Percentiles rank a stretch among this genome's conserved stretches.
Conservation (phyloP, 2,888 invertebrate species). For the Drosophila emarginata region DNA sequence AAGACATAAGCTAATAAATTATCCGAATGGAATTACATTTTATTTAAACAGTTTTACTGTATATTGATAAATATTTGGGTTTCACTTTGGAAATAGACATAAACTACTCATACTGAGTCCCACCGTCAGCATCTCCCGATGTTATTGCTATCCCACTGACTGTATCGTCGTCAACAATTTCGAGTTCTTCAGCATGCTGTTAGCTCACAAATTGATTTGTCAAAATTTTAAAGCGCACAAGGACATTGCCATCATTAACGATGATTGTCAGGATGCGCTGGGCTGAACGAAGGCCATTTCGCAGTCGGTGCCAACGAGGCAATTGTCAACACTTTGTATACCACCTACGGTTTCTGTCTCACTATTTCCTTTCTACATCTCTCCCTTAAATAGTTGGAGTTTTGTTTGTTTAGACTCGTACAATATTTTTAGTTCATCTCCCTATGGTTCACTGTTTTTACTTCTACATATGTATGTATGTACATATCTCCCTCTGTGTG, state of each 20-base stretch:
- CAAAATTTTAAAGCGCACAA: constrained; percentile 64
- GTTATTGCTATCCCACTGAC: constrained; percentile 57
- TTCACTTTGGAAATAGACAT: constrained; percentile 48
- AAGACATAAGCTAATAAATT: too few relatives aligned
- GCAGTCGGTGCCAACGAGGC: constrained; percentile 63
- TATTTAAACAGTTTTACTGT: constrained; percentile 10
- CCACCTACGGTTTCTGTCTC: constrained; percentile 73
- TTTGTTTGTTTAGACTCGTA: constrained; percentile 68
- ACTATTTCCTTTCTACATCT: constrained; percentile 15
- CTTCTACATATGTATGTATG: constrained; percentile 7
- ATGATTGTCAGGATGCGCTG: constrained; percentile 64
- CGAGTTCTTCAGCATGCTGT: constrained; percentile 58
- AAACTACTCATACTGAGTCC: constrained; percentile 58
- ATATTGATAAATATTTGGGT: constrained; percentile 79
- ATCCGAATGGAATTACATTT: not conserved
- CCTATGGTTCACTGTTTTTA: constrained; percentile 7
- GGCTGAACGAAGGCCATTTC: constrained; percentile 68
- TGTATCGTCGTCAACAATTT: constrained; percentile 25
- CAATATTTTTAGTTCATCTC: not conserved
- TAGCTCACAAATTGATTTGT: constrained; percentile 74
- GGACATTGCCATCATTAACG: constrained; percentile 78
- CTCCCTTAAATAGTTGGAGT: constrained; percentile 52
- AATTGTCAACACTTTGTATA: constrained; percentile 73
- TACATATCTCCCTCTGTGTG: not conserved
- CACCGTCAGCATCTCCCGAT: constrained; percentile 18